Evolutionary conservation across 2,797 vertebrate genomes (phyloP).

Genomic region (Rhinella marina): DNA sequence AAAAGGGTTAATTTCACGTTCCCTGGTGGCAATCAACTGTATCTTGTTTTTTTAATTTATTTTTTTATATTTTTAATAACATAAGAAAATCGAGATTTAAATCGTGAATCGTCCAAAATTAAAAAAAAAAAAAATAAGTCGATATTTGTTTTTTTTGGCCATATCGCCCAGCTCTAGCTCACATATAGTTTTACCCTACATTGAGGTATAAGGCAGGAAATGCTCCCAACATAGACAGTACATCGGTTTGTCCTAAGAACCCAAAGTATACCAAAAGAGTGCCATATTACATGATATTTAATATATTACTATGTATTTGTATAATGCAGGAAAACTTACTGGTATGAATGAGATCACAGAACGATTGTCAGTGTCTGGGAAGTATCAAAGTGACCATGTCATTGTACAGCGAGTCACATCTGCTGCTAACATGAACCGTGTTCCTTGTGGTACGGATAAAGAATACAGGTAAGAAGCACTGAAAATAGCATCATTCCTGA

Average conservation of each 20-base stretch:
- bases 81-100: too few species aligned
- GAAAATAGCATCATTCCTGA: background rate
- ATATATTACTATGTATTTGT: background rate
- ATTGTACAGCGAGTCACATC: slow-evolving; percentile 88
- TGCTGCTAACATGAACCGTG: slow-evolving; percentile 88
- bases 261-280: too few species aligned
- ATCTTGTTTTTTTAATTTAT: too few species aligned
- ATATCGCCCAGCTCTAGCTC: too few species aligned
- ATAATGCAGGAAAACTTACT: slow-evolving; percentile 87
- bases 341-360: slow-evolving; percentile 97
- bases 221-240: background rate
- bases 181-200: too few species aligned
- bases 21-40: too few species aligned
- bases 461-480: slow-evolving; percentile 86
- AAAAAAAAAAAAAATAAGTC: too few species aligned
- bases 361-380: slow-evolving; percentile 80
- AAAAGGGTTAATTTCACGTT: too few species aligned
- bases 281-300: background rate
- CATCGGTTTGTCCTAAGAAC: background rate
- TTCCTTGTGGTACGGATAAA: slow-evolving; percentile 89
- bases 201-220: background rate
- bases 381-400: slow-evolving; percentile 82
- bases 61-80: too few species aligned
- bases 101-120: too few species aligned
- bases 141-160: too few species aligned